Evolutionary conservation across 2,888 invertebrate genomes (phyloP).

Genomic region (Hirtodrosophila alboralis): DNA sequence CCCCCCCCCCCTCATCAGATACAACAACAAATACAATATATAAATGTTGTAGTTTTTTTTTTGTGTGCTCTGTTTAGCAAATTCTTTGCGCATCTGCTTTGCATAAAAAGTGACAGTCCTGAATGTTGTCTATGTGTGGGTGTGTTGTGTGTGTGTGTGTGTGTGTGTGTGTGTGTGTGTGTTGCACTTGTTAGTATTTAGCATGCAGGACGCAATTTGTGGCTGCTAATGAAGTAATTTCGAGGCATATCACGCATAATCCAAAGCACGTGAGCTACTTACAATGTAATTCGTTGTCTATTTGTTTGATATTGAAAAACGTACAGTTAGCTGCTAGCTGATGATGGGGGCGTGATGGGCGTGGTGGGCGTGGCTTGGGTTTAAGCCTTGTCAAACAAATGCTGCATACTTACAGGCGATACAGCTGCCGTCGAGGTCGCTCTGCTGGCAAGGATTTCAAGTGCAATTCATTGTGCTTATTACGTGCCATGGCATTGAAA

Average conservation of each 20-base stretch:
- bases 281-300: constrained; percentile 80
- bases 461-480: constrained; percentile 77
- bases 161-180: constrained; percentile 18
- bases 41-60: constrained; percentile 58
- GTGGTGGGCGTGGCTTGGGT: constrained; percentile 15
- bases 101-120: constrained; percentile 69
- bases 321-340: constrained; percentile 33
- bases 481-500: constrained; percentile 77
- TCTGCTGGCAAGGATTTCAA: constrained; percentile 51
- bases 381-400: constrained; percentile 38
- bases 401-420: constrained; percentile 62
- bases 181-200: constrained; percentile 57
- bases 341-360: not conserved
- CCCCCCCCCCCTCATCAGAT: not conserved
- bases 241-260: constrained; percentile 80
- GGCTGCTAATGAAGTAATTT: constrained; percentile 81
- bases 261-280: constrained; percentile 80
- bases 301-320: constrained; percentile 78
- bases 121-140: constrained; percentile 3
- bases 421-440: constrained; percentile 22
- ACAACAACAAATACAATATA: constrained; percentile 13
- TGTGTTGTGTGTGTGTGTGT: constrained; percentile 7
- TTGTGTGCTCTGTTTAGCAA: constrained; percentile 50
- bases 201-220: constrained; percentile 74
- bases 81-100: constrained; percentile 59